A percentile compares a stretch with the other conserved stretches of the same genome.
Evolutionary conservation across 1,140 invertebrate genomes (phyloP).

Genomic region (Drosophila equinoxialis): DNA sequence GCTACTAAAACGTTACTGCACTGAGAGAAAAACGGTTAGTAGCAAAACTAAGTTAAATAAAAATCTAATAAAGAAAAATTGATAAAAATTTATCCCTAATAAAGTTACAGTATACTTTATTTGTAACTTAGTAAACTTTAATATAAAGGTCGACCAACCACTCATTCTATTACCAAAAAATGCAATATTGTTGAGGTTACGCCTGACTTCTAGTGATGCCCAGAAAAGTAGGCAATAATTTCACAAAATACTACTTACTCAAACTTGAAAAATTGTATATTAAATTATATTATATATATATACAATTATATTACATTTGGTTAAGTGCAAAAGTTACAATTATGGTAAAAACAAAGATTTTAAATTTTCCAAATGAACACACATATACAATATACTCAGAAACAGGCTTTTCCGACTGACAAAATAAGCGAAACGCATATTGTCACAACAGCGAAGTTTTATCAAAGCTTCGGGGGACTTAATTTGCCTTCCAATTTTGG

Average conservation of each 20-base stretch:
- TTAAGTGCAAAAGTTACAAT: slow-evolving; percentile 17
- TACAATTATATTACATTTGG: background rate
- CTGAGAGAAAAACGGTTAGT: background rate
- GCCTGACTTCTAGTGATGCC: no score
- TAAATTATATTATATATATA: background rate
- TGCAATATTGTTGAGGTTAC: no score
- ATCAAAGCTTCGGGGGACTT: slow-evolving; percentile 1
- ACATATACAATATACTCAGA: slow-evolving; percentile 30
- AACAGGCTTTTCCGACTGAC: slow-evolving; percentile 36
- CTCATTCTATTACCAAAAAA: no score
- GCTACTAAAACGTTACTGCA: background rate
- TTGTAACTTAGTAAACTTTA: no score
- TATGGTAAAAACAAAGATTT: slow-evolving; percentile 57
- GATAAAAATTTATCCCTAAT: no score
- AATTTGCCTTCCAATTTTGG: slow-evolving; percentile 5
- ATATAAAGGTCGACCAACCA: no score
- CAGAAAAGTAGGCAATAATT: background rate
- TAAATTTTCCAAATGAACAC: slow-evolving; percentile 77
- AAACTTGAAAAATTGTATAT: background rate
- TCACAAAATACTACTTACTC: background rate
- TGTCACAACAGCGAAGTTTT: slow-evolving; percentile 6
- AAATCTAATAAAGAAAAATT: no score
- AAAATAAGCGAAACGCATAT: slow-evolving; percentile 25
- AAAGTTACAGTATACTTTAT: no score
- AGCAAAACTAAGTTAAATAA: no score